Percentiles rank a stretch among this genome's conserved stretches.
Conservation (phyloP, 2,113 vertebrate genomes). For the Tragelaphus scriptus region DNA sequence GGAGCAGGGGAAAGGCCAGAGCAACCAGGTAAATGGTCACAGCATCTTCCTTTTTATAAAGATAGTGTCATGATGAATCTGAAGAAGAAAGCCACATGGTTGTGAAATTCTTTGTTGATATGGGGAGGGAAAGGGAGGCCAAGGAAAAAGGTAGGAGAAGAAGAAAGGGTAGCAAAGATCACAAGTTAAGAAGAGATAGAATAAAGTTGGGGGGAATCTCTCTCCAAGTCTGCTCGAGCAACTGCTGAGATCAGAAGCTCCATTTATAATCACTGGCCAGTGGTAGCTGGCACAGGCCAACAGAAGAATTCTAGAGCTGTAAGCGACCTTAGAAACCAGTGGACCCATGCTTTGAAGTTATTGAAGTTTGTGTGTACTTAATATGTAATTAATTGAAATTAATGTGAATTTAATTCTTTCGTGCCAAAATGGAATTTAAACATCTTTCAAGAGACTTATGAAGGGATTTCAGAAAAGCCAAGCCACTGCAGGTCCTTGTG, state of each 20-base stretch:
- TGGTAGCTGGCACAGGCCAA: not conserved
- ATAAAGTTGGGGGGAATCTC: too few species aligned
- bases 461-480: conserved; percentile 44
- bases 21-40: not conserved
- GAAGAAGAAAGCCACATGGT: not conserved
- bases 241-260: not conserved
- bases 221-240: not conserved
- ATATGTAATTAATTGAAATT: not conserved
- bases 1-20: not conserved
- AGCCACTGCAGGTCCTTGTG: not conserved
- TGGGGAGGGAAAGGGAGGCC: not conserved
- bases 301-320: not conserved
- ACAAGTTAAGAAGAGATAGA: not conserved
- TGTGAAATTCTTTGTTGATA: not conserved
- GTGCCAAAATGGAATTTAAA: conserved; percentile 20
- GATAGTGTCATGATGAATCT: not conserved
- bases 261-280: not conserved
- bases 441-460: conserved; percentile 10
- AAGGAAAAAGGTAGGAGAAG: not conserved
- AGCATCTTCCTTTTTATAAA: not conserved
- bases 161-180: not conserved
- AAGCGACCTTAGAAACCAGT: accelerated
- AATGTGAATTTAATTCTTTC: conserved; percentile 25
- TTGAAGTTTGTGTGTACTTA: not conserved
- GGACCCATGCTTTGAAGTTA: not conserved